These are phyloP conservation scores for Branchinecta lynchi DNA, from an alignment of 1,140 invertebrate genomes.

Conservation along the genomic window DNA sequence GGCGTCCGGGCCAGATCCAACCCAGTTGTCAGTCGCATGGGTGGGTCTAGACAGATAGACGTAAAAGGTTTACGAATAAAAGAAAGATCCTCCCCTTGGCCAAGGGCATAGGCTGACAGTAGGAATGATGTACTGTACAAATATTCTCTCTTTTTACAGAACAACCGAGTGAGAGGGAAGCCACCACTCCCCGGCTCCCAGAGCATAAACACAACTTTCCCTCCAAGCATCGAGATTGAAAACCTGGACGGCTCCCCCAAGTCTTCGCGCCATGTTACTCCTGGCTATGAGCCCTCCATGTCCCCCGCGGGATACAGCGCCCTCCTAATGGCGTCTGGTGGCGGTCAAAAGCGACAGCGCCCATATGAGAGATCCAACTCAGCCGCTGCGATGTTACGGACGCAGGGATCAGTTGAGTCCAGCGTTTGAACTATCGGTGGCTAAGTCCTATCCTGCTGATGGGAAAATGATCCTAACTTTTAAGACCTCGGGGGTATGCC, in stretches of 20 bases:
- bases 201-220: not conserved
- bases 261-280: not conserved
- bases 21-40: too few relatives aligned
- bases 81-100: too few relatives aligned
- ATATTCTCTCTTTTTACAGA: too few relatives aligned
- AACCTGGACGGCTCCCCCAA: not conserved
- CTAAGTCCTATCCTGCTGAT: too few relatives aligned
- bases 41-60: too few relatives aligned
- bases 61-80: too few relatives aligned
- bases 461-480: too few relatives aligned
- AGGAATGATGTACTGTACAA: too few relatives aligned
- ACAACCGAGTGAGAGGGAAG: not conserved
- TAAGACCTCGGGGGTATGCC: too few relatives aligned
- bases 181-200: not conserved
- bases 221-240: not conserved
- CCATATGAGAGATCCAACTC: not conserved
- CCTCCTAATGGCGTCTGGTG: not conserved
- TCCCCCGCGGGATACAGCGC: not conserved
- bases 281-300: constrained; percentile 5
- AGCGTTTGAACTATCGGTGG: not conserved
- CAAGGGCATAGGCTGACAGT: too few relatives aligned
- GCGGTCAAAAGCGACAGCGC: not conserved
- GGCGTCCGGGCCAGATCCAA: too few relatives aligned
- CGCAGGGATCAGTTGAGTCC: not conserved
- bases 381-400: not conserved